These are phyloP conservation scores for Agapostemon virescens DNA, from an alignment of 2,888 invertebrate species.

Conservation along the genomic window DNA sequence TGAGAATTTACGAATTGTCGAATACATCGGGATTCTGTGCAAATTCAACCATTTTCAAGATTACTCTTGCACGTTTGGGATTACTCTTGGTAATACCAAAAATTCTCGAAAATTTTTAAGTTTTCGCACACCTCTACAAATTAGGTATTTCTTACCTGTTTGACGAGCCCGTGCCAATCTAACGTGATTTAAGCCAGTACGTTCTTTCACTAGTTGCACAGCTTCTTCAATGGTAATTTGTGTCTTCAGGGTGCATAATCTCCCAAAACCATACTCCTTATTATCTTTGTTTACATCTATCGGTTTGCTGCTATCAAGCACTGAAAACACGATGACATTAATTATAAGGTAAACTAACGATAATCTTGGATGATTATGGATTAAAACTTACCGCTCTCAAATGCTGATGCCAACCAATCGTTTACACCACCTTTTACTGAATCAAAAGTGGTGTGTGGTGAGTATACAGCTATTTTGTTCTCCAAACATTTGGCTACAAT, in stretches of 20 bases:
- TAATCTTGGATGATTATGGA: neutral
- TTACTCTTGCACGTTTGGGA: too few relatives aligned
- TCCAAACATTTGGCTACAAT: constrained; percentile 90
- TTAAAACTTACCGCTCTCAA: constrained; percentile 75
- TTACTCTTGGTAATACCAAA: too few relatives aligned
- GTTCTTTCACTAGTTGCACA: constrained; percentile 85
- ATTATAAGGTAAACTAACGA: neutral
- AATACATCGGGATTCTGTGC: too few relatives aligned
- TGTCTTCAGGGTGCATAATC: constrained; percentile 82
- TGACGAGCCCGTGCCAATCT: constrained; percentile 86
- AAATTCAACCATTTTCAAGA: too few relatives aligned
- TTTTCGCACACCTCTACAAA: too few relatives aligned
- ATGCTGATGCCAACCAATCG: constrained; percentile 93
- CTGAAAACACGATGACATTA: constrained; percentile 44
- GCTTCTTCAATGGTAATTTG: constrained; percentile 84
- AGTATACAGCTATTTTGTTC: constrained; percentile 93
- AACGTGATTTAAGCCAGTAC: constrained; percentile 86
- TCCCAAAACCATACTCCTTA: constrained; percentile 82
- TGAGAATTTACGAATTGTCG: too few relatives aligned
- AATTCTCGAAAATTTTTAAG: too few relatives aligned
- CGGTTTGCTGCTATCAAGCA: constrained; percentile 69
- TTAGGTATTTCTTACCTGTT: constrained; percentile 71
- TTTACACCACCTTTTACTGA: constrained; percentile 91
- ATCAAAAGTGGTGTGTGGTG: constrained; percentile 97
- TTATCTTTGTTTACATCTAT: constrained; percentile 70